Evolutionary conservation across 1,140 invertebrate genomes (phyloP).

Genomic region (Tetraneura akinire): DNA sequence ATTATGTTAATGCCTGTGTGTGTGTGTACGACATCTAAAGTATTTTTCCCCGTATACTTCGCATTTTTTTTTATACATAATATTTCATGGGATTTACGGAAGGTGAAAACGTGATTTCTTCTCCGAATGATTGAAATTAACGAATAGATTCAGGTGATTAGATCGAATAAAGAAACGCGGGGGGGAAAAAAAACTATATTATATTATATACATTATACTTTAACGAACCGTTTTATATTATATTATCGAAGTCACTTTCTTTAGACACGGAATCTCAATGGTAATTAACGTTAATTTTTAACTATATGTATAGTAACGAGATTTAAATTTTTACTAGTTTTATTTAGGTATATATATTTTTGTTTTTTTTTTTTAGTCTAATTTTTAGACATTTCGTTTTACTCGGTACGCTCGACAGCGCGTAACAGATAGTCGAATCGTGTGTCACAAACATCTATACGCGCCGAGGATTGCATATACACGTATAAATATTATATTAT

Average conservation of each 20-base stretch:
- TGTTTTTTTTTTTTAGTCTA: constrained; percentile 37
- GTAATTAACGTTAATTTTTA: constrained; percentile 45
- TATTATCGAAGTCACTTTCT: constrained; percentile 36
- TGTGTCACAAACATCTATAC: constrained; percentile 31
- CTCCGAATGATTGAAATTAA: constrained; percentile 22
- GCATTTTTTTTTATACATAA: neutral
- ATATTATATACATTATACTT: neutral
- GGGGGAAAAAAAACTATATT: neutral
- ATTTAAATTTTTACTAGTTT: constrained; percentile 36
- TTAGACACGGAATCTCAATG: constrained; percentile 30
- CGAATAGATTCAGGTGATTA: constrained; percentile 35
- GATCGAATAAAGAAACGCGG: constrained; percentile 1
- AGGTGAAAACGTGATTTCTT: constrained; percentile 29
- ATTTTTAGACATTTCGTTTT: constrained; percentile 35
- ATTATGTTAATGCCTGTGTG: no score
- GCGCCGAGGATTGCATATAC: neutral
- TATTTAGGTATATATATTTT: no score
- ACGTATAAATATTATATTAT: neutral
- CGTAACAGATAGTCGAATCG: constrained; percentile 46
- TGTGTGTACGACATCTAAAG: no score
- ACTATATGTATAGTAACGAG: neutral
- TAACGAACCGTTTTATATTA: constrained; percentile 43
- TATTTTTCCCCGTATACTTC: constrained; percentile 2
- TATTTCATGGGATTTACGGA: neutral
- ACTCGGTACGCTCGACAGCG: constrained; percentile 40